A percentile compares a stretch with the other conserved stretches of the same genome.
Conservation (phyloP, 2,888 invertebrate species). For the Selenia dentaria region DNA sequence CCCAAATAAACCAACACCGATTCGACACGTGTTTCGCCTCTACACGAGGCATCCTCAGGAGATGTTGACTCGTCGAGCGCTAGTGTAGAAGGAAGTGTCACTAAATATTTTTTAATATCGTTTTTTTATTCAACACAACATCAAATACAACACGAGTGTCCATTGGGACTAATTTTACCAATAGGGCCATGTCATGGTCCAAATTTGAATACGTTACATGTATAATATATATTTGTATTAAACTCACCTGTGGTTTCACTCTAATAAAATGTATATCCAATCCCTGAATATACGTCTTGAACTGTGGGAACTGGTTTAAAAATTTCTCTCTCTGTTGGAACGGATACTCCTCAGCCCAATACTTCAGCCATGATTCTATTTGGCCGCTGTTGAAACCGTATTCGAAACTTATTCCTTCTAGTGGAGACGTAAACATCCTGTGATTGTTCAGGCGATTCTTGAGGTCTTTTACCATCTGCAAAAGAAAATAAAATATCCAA, state of each 20-base stretch:
- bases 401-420: conserved; percentile 89
- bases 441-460: conserved; percentile 54
- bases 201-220: too few species aligned
- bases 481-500: conserved; percentile 20
- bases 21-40: too few species aligned
- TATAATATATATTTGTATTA: too few species aligned
- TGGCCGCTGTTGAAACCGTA: conserved; percentile 92
- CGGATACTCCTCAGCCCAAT: conserved; percentile 92
- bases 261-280: conserved; percentile 90
- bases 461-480: conserved; percentile 61
- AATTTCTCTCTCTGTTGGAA: conserved; percentile 84
- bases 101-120: too few species aligned
- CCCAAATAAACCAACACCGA: too few species aligned
- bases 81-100: too few species aligned
- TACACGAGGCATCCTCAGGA: too few species aligned
- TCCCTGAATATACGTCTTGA: conserved; percentile 89
- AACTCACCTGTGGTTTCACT: conserved; percentile 82
- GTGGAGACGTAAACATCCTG: conserved; percentile 72
- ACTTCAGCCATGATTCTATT: conserved; percentile 86
- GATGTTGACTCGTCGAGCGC: too few species aligned
- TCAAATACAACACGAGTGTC: too few species aligned
- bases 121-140: too few species aligned
- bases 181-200: too few species aligned
- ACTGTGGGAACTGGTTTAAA: conserved; percentile 90
- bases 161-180: too few species aligned